Evolutionary conservation across 2,797 vertebrate species (phyloP).

Genomic region (Xiphophorus birchmanni): DNA sequence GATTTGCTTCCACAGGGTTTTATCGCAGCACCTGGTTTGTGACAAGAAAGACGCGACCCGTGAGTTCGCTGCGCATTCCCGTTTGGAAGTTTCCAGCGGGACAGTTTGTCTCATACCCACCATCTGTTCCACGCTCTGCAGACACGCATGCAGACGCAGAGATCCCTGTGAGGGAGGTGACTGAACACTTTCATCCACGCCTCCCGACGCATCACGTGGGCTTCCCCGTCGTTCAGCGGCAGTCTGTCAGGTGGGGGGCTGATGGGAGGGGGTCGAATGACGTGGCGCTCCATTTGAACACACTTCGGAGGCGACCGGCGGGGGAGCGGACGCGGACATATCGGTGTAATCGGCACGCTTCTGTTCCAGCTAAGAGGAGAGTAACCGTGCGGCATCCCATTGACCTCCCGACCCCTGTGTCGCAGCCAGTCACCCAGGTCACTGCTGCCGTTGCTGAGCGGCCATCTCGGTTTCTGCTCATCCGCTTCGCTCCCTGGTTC

Average conservation of each 20-base stretch:
- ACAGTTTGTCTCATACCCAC: conserved; percentile 76
- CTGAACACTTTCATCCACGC: conserved; percentile 94
- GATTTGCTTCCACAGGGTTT: conserved; percentile 94
- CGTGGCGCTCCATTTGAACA: conserved; percentile 94
- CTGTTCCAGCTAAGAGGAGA: conserved; percentile 74
- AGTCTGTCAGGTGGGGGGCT: conserved; percentile 94
- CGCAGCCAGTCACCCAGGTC: conserved; percentile 86
- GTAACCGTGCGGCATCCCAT: conserved; percentile 82
- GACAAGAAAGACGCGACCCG: conserved; percentile 7
- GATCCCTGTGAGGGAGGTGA: conserved; percentile 91
- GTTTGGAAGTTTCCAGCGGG: conserved; percentile 2
- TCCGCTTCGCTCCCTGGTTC: conserved; percentile 86
- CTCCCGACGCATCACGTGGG: conserved; percentile 91
- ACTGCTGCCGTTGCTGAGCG: conserved; percentile 78
- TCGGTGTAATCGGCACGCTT: conserved; percentile 77
- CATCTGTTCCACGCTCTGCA: conserved; percentile 99
- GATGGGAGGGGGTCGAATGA: conserved; percentile 95
- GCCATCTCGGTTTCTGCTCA: conserved; percentile 82
- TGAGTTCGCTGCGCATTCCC: not conserved
- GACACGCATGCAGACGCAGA: conserved; percentile 96
- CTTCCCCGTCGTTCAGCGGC: conserved; percentile 85
- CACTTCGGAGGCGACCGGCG: conserved; percentile 91
- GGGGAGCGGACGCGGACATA: conserved; percentile 85
- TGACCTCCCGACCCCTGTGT: conserved; percentile 83
- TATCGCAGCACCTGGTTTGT: conserved; percentile 90